Base-by-base conservation (phyloP, 2,113 vertebrate species). In the Saccopteryx bilineata region DNA sequence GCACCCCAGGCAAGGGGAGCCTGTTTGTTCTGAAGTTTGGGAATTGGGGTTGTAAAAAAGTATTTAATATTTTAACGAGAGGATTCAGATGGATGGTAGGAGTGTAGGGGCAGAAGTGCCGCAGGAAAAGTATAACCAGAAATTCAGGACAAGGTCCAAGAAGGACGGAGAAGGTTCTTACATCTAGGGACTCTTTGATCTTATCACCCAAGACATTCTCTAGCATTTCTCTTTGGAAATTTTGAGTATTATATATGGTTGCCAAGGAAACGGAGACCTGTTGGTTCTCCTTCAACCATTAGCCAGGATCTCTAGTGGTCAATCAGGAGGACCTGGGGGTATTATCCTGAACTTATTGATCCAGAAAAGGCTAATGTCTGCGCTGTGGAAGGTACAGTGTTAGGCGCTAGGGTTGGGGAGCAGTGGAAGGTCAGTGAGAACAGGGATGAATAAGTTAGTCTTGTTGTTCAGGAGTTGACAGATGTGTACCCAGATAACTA, bases 271-370 rank as follows among this genome's bases (percentile, higher is more conserved):
- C 75, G 31, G 72, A 19, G 26, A 21, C 28, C 24, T 6, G 10
- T 46, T 84, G 61, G 6, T 90, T 90, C 89, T 80, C 26, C 61
- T 5, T 60, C 26, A 58, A 24, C 26, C n/a, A 33, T 65, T 82
- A 74, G n/a, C 79, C 50, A 87, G 46, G 2, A 80, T 60, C 26
- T 10, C 12, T 78, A 83, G 21, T 24, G 28, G 56, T 21, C 9
- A 56, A n/a, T 90, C 50, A 90, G 68, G 95, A 91, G 54, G 93
- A 84, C 19, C 83, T 46, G 23, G 48, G 33, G 58, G 24, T 23
- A 52, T 83, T 92, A 66, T n/a, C 58, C 50, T 88, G 91, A 21
- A 50, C 82, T 83, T 94, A 85, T 33, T 79, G 91, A 91, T 75
- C 21, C 50, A 75, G 82, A 92, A 92, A 81, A 87, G 13, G 71